Base-by-base conservation (phyloP, 1,140 invertebrate genomes). In the Brachionus rubens region DNA sequence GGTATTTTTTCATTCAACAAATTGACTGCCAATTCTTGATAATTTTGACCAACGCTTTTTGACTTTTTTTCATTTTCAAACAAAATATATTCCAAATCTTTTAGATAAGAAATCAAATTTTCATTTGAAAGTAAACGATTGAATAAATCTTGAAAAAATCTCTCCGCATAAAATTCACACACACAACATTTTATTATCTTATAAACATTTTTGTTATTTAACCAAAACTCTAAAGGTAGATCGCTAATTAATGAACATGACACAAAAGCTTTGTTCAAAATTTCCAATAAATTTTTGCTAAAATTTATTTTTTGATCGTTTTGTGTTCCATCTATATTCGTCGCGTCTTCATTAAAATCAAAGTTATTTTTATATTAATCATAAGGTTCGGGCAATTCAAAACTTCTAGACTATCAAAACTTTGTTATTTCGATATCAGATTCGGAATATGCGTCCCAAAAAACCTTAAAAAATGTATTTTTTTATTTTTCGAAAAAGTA, bases 181-280 rank as follows among this genome's bases (percentile, higher is more conserved):
- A 62, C 10, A 9, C 28, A 36, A 3, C 14, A 33, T 62, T 62
- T 33, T 5, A 62, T 3, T 9, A 62, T 16, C 36, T 19, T 62
- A 62, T 62, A 62, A 19, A 62, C 6, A 40, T 62, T 62, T 62
- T 62, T 50, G n/a, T 70, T 41, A 36, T 70, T 70, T 16, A 70
- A 70, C 43, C 43, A 50, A 41, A 48, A 70, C 16, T 70, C 10
- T 9, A 26, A 5, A 5, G 67, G 67, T 9, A 70, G 33, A 28
- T 43, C 19, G 67, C 16, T 50, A 3, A 47, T 16, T 7, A n/a
- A 30, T 21, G 67, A 70, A 33, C 40, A 10, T 36, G 43, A 47
- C 0, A 46, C 10, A 41, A 70, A 19, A n/a, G 46, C 0, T 30
- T 70, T 70, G 21, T 70, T 70, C 2, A 70, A 3, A 16, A 62